Conservation (phyloP, 2,797 vertebrate genomes). For the Harpagifer antarcticus region DNA sequence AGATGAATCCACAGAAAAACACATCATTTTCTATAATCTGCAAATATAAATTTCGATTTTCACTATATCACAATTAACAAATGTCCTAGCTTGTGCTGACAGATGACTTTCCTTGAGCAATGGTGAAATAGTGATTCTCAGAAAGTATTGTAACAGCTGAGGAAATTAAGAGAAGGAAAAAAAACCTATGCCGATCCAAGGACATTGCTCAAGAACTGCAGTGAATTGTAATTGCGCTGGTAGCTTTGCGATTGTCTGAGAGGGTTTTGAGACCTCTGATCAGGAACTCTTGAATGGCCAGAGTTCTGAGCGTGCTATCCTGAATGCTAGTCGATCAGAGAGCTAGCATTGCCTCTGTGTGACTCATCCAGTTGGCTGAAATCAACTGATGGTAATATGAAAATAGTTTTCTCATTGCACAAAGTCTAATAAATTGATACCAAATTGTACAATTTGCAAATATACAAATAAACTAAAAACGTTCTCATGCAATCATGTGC, state of each 20-base stretch:
- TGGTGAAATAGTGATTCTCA: slow-evolving; percentile 25
- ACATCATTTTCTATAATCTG: not conserved
- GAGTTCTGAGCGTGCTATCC: slow-evolving; percentile 17
- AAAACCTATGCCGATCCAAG: not conserved
- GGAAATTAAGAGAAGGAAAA: slow-evolving; percentile 11
- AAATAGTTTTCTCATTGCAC: slow-evolving; percentile 29
- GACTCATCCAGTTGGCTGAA: slow-evolving; percentile 53
- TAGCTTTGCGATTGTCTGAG: slow-evolving; percentile 56
- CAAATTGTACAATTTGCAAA: slow-evolving; percentile 36
- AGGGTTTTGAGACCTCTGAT: slow-evolving; percentile 59
- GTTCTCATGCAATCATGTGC: slow-evolving; percentile 2
- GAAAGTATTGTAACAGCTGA: slow-evolving; percentile 12
- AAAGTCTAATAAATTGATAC: slow-evolving; percentile 27
- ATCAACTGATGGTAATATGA: slow-evolving; percentile 31
- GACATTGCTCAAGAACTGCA: slow-evolving; percentile 17
- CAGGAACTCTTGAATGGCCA: slow-evolving; percentile 63
- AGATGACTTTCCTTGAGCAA: slow-evolving; percentile 11
- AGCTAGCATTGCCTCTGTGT: slow-evolving; percentile 24
- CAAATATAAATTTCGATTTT: not conserved
- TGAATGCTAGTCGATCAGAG: slow-evolving; percentile 50
- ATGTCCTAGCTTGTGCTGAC: slow-evolving; percentile 16
- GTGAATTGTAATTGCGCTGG: slow-evolving; percentile 42
- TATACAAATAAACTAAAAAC: slow-evolving; percentile 38
- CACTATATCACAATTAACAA: slow-evolving; percentile 26
- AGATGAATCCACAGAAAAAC: slow-evolving; percentile 18